phyloP scores from a whole-genome alignment of 2,113 vertebrate genomes.

The Xerus inauris region DNA sequence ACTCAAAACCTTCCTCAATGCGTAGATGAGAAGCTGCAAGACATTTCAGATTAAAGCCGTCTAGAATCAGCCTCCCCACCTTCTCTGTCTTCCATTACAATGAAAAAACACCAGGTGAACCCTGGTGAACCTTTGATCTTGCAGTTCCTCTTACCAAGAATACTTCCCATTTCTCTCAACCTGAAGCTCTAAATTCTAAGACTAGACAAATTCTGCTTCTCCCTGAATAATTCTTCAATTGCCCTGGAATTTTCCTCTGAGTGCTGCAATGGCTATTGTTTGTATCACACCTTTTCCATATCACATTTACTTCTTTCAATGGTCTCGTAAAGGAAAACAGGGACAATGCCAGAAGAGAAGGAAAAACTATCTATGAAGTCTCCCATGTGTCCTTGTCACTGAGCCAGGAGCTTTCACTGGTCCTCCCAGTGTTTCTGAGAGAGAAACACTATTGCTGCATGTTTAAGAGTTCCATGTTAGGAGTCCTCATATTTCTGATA shows the following conservation, averaged over 20 bases:
- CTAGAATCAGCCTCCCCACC: too few relatives aligned
- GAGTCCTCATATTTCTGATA: slow-evolving; percentile 9
- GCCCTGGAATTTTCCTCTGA: neutral
- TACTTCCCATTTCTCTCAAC: neutral
- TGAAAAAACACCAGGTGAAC: neutral
- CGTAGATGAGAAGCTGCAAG: neutral
- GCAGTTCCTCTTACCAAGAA: neutral
- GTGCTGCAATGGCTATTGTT: neutral
- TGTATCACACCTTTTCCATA: neutral
- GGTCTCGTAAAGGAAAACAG: neutral
- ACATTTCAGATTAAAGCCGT: neutral
- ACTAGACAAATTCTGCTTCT: neutral
- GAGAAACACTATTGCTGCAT: neutral
- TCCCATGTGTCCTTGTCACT: neutral
- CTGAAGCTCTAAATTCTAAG: neutral
- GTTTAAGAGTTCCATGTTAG: neutral
- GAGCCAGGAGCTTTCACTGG: neutral
- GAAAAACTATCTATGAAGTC: neutral
- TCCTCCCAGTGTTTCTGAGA: neutral
- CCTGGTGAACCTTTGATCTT: neutral
- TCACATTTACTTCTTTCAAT: neutral
- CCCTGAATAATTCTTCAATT: neutral
- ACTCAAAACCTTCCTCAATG: neutral
- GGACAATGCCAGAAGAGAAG: neutral
- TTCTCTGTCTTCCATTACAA: accelerated